Evolutionary conservation across 2,797 vertebrate genomes (phyloP), one percentile per base, ranked within the genome.

Genomic region (Cirrhinus molitorella): DNA sequence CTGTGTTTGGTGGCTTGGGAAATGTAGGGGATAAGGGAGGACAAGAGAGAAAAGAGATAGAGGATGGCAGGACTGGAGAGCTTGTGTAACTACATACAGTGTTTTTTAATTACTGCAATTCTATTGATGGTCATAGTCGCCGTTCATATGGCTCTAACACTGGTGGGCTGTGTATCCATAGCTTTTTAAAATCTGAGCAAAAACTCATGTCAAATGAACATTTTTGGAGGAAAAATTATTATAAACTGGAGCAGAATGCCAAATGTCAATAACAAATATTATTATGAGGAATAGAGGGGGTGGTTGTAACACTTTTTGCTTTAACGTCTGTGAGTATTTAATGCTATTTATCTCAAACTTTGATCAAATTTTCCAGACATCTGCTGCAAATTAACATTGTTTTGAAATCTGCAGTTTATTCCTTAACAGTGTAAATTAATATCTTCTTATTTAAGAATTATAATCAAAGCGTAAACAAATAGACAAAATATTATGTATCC

Each of bases 1-100:
- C 73, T 83, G 72, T 78, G 79, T 82, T 86, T 57, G 49, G 79
- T 63, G 76, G 55, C 61, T 65, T 49, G 45, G 82, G 66, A 65
- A 65, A 73, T 57, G 65, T 55, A 43, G 45, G 34, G 47, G 59
- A 66, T 78, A 72, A 43, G 68, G 66, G 66, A 65, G 53, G 66
- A 66, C 43, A 31, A 75, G 23, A 72, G 31, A n/a, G 77, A 43
- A 25, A 37, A 51, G 37, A 23, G 59, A 21, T 57, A 45, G 31
- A 31, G 16, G n/a, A 31, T 16, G 68, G 43, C 23, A 57, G 71
- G 67, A 49, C 21, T 17, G 10, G 3, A 55, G 31, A 17, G 13
- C 31, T n/a, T n/a, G 40, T 51, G 45, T 51, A 78, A 79, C 75
- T 49, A 28, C 74, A 76, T 25, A 31, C n/a, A 40, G 55, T 25